These are phyloP conservation scores for Mechanitis messenoides DNA, from an alignment of 2,888 invertebrate genomes.

Conservation along the genomic window DNA sequence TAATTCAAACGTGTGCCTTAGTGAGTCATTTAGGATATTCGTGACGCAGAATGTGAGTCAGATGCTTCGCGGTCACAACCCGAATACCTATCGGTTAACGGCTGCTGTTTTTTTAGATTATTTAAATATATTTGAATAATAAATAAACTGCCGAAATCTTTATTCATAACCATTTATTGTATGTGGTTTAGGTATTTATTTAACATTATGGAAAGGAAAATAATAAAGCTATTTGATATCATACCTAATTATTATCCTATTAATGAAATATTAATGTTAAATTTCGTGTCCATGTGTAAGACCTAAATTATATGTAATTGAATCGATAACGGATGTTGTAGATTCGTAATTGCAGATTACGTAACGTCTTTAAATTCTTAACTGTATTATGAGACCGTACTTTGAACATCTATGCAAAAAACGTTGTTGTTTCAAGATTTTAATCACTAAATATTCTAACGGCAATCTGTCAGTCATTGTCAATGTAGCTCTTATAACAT, in stretches of 20 bases:
- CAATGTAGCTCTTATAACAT: too few relatives aligned
- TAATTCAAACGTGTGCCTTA: conserved; percentile 44
- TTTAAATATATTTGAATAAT: not conserved
- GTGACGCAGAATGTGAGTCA: conserved; percentile 62
- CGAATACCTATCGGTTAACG: conserved; percentile 23
- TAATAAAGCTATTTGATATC: not conserved
- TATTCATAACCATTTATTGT: too few relatives aligned
- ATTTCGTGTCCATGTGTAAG: conserved; percentile 30
- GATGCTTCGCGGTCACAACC: conserved; percentile 46
- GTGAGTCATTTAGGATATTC: conserved; percentile 47
- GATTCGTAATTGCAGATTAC: conserved; percentile 29
- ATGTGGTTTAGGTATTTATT: not conserved
- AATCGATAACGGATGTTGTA: conserved; percentile 31
- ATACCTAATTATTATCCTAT: not conserved
- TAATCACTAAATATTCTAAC: too few relatives aligned
- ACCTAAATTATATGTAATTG: conserved; percentile 34
- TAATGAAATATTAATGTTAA: conserved; percentile 24
- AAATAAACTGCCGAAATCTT: too few relatives aligned
- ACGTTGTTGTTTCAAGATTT: too few relatives aligned
- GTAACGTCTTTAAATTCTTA: conserved; percentile 16
- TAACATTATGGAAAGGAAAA: not conserved
- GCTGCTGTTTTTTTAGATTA: conserved; percentile 13
- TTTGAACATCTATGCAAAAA: not conserved
- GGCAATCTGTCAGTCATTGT: too few relatives aligned
- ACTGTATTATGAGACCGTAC: not conserved